A percentile compares a stretch with the other conserved stretches of the same genome.
These are phyloP conservation scores for Asarcornis scutulata DNA, from an alignment of 2,113 vertebrate genomes.

Conservation along the genomic window DNA sequence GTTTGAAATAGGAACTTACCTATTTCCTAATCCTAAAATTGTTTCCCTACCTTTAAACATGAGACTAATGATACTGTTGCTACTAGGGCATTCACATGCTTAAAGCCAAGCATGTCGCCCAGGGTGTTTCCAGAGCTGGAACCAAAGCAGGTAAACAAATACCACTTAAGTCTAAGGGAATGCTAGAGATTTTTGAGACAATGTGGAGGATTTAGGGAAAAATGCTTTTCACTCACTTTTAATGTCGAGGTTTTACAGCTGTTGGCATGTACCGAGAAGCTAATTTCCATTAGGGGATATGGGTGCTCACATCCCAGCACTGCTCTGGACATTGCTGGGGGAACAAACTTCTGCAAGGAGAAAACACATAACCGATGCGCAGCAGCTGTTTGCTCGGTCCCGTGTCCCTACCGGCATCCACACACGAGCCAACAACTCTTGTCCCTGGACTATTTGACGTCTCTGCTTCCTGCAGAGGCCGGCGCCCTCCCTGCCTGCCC, in stretches of 20 bases:
- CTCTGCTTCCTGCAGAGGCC: not conserved
- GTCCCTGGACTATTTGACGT: not conserved
- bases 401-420: not conserved
- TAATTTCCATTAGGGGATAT: not conserved
- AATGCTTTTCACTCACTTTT: not conserved
- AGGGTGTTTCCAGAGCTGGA: not conserved
- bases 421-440: rapidly evolving
- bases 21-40: not conserved
- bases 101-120: not conserved
- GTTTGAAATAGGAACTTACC: not conserved
- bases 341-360: not conserved
- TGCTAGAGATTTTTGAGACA: not conserved
- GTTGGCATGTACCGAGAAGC: not conserved
- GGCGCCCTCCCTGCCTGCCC: not conserved
- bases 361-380: not conserved
- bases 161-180: not conserved
- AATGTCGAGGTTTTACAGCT: not conserved
- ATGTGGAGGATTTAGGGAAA: not conserved
- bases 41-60: not conserved
- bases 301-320: not conserved
- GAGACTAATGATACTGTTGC: not conserved
- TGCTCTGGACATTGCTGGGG: not conserved
- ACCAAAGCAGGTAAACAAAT: not conserved
- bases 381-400: not conserved
- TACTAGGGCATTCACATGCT: not conserved